Base-by-base conservation (phyloP, 2,113 vertebrate genomes). In the Rhabdomys dilectus region DNA sequence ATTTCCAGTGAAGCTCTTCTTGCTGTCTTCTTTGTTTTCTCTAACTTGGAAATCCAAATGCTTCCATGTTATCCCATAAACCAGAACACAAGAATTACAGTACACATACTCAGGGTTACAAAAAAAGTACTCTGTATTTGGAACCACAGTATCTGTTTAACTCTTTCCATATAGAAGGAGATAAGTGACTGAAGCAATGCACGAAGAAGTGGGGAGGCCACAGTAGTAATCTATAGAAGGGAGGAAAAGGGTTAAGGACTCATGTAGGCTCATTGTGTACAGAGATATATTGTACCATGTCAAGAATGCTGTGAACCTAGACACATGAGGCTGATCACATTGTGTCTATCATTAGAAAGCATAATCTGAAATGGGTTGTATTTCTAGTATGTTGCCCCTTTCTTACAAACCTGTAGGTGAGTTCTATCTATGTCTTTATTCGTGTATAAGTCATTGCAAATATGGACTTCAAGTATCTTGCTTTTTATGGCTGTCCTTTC, bases 321-420 rank as follows among this genome's bases (percentile, higher is more conserved):
- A 36, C 26, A 36, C 19, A 10, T 8, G 34, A 72, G 13, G 3
- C 48, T 56, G 34, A 1, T n/a, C 7, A 39, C 86, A 39, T 39
- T 39, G 17, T 10, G 3, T 34, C 82, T 45, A 8, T 45, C 39
- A 21, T 45, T 29, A 42, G 53, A 24, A 64, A 64, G 24, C 60
- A 34, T 12, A 2, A 45, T 48, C 51, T 11, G 51, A 45, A 12
- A 48, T 58, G 0, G 9, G 0, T 2, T 16, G 10, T 68, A 21
- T 42, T 11, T 86, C 51, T n/a, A 1, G 7, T 3, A 12, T 21
- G 53, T 11, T 73, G 7, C 22, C 39, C 84, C 75, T 13, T 62
- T 75, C 58, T 77, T 64, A 24, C 5, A 34, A 72, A 58, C 4
- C 17, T 17, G 22, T 45, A 24, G 26, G 7, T 53, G 36, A 29